These are phyloP conservation scores for Drosophila burlai DNA, from an alignment of 1,140 invertebrate genomes.

Conservation along the genomic window DNA sequence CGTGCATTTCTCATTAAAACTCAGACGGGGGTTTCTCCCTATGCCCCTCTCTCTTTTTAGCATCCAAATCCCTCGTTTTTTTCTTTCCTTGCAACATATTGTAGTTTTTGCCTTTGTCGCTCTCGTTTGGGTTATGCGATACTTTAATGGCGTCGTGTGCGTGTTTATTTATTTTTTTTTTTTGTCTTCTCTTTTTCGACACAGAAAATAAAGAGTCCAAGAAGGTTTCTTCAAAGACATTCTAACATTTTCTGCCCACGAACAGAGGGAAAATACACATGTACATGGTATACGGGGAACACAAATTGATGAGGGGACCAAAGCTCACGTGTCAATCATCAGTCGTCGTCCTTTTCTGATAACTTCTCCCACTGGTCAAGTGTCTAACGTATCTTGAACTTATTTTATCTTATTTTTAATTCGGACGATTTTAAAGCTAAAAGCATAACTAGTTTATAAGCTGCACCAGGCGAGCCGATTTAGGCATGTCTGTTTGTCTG, in stretches of 20 bases:
- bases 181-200: conserved; percentile 16
- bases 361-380: neutral
- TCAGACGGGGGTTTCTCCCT: conserved; percentile 9
- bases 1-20: conserved; percentile 47
- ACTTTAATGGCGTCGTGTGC: conserved; percentile 32
- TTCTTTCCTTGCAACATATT: conserved; percentile 2
- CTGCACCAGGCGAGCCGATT: too few relatives aligned
- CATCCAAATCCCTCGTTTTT: neutral
- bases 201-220: conserved; percentile 27
- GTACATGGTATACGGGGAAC: neutral
- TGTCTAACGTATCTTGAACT: neutral
- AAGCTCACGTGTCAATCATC: conserved; percentile 58
- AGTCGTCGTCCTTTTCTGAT: neutral
- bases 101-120: conserved; percentile 11
- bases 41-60: neutral
- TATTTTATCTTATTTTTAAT: neutral
- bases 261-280: neutral
- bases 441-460: neutral
- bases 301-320: conserved; percentile 5
- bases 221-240: conserved; percentile 55
- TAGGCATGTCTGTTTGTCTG: too few relatives aligned
- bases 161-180: conserved; percentile 7
- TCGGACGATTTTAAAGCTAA: neutral
- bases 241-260: conserved; percentile 31
- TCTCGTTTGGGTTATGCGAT: conserved; percentile 34